Conservation (phyloP, 1,140 invertebrate genomes). For the Drosophila lacteicornis region DNA sequence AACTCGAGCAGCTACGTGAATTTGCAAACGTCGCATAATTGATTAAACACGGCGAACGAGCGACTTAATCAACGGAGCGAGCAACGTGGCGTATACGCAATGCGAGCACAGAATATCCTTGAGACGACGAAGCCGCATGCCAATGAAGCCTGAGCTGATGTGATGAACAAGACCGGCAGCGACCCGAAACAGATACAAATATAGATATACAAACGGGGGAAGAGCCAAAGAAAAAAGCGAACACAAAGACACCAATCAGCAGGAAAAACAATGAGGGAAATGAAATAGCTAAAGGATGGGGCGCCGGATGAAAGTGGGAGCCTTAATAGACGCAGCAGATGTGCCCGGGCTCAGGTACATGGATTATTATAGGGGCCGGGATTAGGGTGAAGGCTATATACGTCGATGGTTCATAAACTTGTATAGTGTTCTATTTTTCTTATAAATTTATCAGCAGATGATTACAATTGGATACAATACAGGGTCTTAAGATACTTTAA, state of each 20-base stretch:
- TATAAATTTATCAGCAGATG: neutral
- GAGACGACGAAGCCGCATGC: slow-evolving; percentile 7
- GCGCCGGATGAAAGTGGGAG: slow-evolving; percentile 17
- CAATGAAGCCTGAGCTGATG: slow-evolving; percentile 39
- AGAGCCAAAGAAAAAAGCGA: slow-evolving; percentile 28
- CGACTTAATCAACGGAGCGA: slow-evolving; percentile 73
- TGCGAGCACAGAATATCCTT: slow-evolving; percentile 26
- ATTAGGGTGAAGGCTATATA: neutral
- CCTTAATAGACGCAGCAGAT: slow-evolving; percentile 60
- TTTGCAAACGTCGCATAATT: slow-evolving; percentile 76
- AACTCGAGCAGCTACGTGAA: slow-evolving; percentile 42
- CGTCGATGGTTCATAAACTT: neutral
- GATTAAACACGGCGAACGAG: slow-evolving; percentile 67
- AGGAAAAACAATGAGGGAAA: slow-evolving; percentile 58
- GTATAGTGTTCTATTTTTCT: neutral
- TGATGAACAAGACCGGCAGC: slow-evolving; percentile 29
- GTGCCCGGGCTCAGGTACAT: slow-evolving; percentile 26
- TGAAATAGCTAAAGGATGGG: slow-evolving; percentile 32
- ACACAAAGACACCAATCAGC: slow-evolving; percentile 77
- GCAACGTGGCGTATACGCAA: slow-evolving; percentile 74
- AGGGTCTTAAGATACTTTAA: neutral
- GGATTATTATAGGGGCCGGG: slow-evolving; percentile 1
- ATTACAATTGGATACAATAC: neutral
- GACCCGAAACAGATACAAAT: slow-evolving; percentile 21
- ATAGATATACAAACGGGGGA: slow-evolving; percentile 6